Evolutionary conservation across 1,140 invertebrate species (phyloP).

Genomic region (Drosophila sechellia): DNA sequence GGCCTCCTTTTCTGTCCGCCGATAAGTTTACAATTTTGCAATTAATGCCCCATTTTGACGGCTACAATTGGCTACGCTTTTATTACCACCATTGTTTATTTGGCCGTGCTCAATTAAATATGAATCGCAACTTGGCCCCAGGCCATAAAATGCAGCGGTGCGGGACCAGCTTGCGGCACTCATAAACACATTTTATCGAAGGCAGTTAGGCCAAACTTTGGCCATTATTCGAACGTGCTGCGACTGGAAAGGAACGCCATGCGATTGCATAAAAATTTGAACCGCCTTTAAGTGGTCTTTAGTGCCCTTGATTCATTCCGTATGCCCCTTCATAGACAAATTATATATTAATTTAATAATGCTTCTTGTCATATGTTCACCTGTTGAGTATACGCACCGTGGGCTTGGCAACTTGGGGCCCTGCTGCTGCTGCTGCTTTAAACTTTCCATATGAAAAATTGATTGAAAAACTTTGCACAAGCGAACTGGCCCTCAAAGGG

Average conservation of each 20-base stretch:
- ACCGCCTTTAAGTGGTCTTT: neutral
- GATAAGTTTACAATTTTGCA: constrained; percentile 45
- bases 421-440: constrained; percentile 18
- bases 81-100: constrained; percentile 23
- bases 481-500: constrained; percentile 18
- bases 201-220: constrained; percentile 43
- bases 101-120: constrained; percentile 50
- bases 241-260: constrained; percentile 18
- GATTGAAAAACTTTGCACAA: constrained; percentile 67
- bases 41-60: constrained; percentile 64
- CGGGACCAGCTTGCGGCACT: constrained; percentile 23
- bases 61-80: constrained; percentile 39
- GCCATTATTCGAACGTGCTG: constrained; percentile 62
- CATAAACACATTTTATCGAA: constrained; percentile 59
- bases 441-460: constrained; percentile 72
- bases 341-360: neutral
- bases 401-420: constrained; percentile 26
- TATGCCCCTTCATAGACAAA: neutral
- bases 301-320: neutral
- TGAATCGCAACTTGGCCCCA: constrained; percentile 33
- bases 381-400: constrained; percentile 53
- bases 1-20: neutral
- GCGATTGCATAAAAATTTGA: constrained; percentile 3
- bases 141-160: constrained; percentile 56
- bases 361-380: constrained; percentile 5